Conservation (phyloP, 1,140 invertebrate genomes). For the Anastrepha ludens region DNA sequence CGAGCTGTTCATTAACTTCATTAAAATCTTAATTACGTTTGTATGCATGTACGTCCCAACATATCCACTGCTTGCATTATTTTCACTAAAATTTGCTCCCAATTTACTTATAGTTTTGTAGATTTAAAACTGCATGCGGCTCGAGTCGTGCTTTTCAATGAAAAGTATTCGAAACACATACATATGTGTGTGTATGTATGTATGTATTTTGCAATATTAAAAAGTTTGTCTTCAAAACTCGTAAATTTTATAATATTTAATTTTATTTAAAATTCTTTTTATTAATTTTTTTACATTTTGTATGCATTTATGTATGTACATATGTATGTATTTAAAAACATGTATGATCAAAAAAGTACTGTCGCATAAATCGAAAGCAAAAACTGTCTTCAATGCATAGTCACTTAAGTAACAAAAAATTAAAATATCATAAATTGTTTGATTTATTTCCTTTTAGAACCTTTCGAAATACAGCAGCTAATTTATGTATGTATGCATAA, state of each 20-base stretch:
- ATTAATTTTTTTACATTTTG: background rate
- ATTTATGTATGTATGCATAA: background rate
- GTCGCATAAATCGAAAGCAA: background rate
- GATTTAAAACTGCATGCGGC: no score
- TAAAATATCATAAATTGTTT: no score
- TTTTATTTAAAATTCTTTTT: background rate
- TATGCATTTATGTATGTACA: background rate
- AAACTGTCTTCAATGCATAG: background rate
- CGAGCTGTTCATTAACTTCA: background rate
- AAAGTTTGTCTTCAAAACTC: background rate
- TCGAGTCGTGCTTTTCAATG: background rate
- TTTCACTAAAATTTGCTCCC: background rate
- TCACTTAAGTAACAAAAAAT: no score
- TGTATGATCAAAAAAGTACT: background rate
- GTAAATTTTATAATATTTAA: background rate
- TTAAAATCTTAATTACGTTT: conserved; percentile 27
- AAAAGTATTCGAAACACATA: background rate
- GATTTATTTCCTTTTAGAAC: no score
- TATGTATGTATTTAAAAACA: background rate
- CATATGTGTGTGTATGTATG: background rate
- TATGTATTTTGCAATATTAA: background rate
- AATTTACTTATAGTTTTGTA: background rate
- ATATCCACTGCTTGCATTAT: background rate
- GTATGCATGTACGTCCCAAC: background rate
- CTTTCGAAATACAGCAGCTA: no score